phyloP scores from a whole-genome alignment of 2,113 vertebrate species.

The Notiomystis cincta region DNA sequence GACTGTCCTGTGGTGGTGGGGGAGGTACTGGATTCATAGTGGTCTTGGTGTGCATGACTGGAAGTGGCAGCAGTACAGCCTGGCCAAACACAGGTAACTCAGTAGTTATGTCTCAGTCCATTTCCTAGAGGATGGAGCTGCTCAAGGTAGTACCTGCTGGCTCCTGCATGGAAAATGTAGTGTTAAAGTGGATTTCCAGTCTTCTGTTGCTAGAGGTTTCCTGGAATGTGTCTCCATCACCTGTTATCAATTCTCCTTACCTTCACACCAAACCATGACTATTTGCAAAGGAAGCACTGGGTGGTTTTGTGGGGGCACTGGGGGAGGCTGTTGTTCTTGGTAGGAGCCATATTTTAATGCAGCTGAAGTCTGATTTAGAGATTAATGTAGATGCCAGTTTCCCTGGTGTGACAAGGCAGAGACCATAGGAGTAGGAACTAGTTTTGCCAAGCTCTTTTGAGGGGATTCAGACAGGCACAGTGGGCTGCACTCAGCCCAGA shows the following conservation, averaged over 20 bases:
- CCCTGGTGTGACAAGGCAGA: not conserved
- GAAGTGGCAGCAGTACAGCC: not conserved
- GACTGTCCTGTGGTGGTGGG: not conserved
- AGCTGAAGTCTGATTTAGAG: not conserved
- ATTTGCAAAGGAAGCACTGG: not conserved
- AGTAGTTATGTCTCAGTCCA: not conserved
- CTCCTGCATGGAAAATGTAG: not conserved
- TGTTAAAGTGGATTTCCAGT: not conserved
- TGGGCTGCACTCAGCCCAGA: not conserved
- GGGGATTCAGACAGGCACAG: not conserved
- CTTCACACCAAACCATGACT: not conserved
- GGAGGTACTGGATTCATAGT: not conserved
- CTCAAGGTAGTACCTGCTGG: not conserved
- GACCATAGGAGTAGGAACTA: not conserved
- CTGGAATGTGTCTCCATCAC: not conserved
- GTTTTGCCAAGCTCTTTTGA: not conserved
- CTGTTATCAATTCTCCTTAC: not conserved
- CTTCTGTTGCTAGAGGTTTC: not conserved
- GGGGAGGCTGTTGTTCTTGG: not conserved
- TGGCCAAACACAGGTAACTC: not conserved
- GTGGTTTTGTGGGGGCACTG: not conserved
- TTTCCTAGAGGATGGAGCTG: not conserved
- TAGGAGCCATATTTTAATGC: not conserved
- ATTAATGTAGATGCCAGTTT: not conserved
- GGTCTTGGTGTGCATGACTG: not conserved